Evolutionary conservation across 2,113 vertebrate genomes (phyloP).

Genomic region (Esox niger): DNA sequence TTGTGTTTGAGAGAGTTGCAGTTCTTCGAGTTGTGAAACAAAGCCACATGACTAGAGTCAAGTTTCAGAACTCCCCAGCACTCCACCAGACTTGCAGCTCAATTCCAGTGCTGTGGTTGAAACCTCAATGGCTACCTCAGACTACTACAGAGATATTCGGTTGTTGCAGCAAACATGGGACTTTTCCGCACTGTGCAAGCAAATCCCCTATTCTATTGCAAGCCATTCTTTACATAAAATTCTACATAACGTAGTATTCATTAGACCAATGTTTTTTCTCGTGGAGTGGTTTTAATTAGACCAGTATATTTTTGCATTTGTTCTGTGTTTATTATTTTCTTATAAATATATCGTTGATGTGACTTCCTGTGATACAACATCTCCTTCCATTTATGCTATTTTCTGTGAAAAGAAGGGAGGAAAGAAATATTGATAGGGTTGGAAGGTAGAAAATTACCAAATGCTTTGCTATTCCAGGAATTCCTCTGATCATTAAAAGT

Average conservation of each 20-base stretch:
- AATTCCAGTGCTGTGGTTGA: slow-evolving; percentile 8
- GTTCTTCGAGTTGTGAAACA: slow-evolving; percentile 53
- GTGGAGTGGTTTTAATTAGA: no score
- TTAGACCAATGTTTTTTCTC: no score
- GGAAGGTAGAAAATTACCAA: neutral
- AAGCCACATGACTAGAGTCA: slow-evolving; percentile 50
- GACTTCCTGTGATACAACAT: neutral
- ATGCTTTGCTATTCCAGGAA: slow-evolving; percentile 36
- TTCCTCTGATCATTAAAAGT: slow-evolving; percentile 29
- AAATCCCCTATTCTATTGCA: no score
- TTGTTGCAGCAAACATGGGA: no score
- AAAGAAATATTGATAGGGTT: slow-evolving; percentile 37
- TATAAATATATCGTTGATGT: slow-evolving; percentile 8
- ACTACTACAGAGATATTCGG: neutral
- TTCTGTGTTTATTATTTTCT: neutral
- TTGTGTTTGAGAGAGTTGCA: slow-evolving; percentile 17
- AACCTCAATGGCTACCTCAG: neutral
- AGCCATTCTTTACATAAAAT: no score
- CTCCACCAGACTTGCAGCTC: slow-evolving; percentile 25
- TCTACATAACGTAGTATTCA: no score
- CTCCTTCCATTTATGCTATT: slow-evolving; percentile 12
- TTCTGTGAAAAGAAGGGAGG: slow-evolving; percentile 20
- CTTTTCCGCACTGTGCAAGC: no score
- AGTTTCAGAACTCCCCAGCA: slow-evolving; percentile 34
- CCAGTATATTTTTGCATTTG: no score